Conservation (phyloP, 2,888 invertebrate species). For the Stenichneumon culpator region DNA sequence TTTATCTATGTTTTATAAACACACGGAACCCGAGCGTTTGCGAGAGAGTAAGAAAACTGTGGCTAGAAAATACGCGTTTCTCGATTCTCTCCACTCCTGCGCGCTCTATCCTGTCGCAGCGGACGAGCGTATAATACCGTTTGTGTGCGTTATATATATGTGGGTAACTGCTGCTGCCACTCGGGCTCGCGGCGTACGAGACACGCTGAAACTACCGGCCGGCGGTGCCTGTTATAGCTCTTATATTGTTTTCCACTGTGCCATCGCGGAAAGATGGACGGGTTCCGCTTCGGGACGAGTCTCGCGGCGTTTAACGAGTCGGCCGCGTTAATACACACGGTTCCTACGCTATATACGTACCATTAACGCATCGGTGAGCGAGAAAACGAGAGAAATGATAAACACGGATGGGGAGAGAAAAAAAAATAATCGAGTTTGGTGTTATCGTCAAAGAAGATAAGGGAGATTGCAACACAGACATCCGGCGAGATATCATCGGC, state of each 20-base stretch:
- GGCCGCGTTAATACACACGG: neutral
- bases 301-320: constrained; percentile 1
- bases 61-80: neutral
- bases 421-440: neutral
- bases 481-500: constrained; percentile 1
- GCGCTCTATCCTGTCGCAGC: neutral
- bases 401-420: neutral
- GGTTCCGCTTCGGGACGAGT: constrained; percentile 48
- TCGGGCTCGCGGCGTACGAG: neutral
- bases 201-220: constrained; percentile 1
- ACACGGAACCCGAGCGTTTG: neutral
- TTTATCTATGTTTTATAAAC: constrained; percentile 33
- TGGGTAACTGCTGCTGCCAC: neutral
- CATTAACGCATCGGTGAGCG: constrained; percentile 17
- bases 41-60: neutral
- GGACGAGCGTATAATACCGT: neutral
- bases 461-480: constrained; percentile 1
- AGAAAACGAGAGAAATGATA: constrained; percentile 4
- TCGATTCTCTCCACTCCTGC: neutral
- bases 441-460: constrained; percentile 15
- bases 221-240: constrained; percentile 5
- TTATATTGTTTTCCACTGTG: constrained; percentile 55
- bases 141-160: neutral
- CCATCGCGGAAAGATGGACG: constrained; percentile 43
- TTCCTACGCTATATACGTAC: neutral